Conservation (phyloP, 2,888 invertebrate genomes). For the Cosmorhoe ocellata region DNA sequence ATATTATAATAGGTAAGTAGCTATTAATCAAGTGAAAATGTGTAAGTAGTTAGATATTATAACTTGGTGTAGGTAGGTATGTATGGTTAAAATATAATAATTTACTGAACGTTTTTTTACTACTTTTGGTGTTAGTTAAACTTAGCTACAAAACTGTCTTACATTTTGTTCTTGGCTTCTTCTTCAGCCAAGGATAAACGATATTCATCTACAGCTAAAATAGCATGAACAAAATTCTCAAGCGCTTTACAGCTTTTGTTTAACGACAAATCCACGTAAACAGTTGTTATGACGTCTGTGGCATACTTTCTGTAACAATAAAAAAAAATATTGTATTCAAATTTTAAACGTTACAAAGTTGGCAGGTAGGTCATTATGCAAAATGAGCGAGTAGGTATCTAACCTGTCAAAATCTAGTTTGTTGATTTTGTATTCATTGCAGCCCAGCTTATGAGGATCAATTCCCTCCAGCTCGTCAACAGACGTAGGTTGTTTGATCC, state of each 20-base stretch:
- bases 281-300: slow-evolving; percentile 36
- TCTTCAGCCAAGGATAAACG: slow-evolving; percentile 40
- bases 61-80: no score
- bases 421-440: slow-evolving; percentile 51
- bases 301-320: slow-evolving; percentile 45
- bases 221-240: slow-evolving; percentile 26
- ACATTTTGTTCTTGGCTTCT: slow-evolving; percentile 51
- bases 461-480: slow-evolving; percentile 46
- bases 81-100: no score
- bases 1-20: no score
- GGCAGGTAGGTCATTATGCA: no score
- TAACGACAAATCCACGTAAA: slow-evolving; percentile 49
- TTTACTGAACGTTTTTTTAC: no score
- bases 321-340: no score
- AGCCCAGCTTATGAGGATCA: slow-evolving; percentile 38
- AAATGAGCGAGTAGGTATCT: neutral
- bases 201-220: slow-evolving; percentile 30
- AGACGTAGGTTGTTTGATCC: slow-evolving; percentile 32
- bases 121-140: no score
- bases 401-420: slow-evolving; percentile 61
- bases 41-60: no score
- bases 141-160: slow-evolving; percentile 13
- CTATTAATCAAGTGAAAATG: no score
- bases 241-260: slow-evolving; percentile 38
- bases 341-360: neutral